Conservation (phyloP, 2,888 invertebrate genomes). For the Acleris emargana region DNA sequence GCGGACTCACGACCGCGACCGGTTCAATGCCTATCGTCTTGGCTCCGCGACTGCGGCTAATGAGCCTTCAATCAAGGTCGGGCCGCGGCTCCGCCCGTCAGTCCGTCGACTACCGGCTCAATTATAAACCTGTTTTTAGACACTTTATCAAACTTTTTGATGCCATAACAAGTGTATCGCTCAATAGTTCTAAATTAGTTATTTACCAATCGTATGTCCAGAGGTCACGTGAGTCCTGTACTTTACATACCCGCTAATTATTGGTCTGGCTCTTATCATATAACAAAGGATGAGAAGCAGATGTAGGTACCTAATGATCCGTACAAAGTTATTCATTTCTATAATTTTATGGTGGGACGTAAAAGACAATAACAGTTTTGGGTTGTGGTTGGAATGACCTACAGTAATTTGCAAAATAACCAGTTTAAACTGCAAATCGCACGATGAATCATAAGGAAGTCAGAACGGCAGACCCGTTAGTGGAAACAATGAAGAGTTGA, state of each 20-base stretch:
- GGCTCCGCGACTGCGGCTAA: slow-evolving; percentile 66
- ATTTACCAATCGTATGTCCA: slow-evolving; percentile 18
- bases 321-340: not conserved
- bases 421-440: slow-evolving; percentile 19
- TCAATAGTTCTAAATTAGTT: slow-evolving; percentile 15
- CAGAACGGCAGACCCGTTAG: slow-evolving; percentile 30
- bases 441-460: slow-evolving; percentile 26
- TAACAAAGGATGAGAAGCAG: not conserved
- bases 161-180: slow-evolving; percentile 24
- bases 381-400: slow-evolving; percentile 1
- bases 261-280: not conserved
- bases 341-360: not conserved
- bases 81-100: slow-evolving; percentile 52
- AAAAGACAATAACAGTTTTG: slow-evolving; percentile 4
- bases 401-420: slow-evolving; percentile 12
- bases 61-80: slow-evolving; percentile 82
- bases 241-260: slow-evolving; percentile 27
- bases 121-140: slow-evolving; percentile 55
- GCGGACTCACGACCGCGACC: slow-evolving; percentile 73
- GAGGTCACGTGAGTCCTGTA: slow-evolving; percentile 21
- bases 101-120: slow-evolving; percentile 49
- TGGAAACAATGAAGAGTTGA: slow-evolving; percentile 32
- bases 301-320: not conserved
- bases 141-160: slow-evolving; percentile 28
- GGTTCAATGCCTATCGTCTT: slow-evolving; percentile 61